A percentile compares a stretch with the other conserved stretches of the same genome.
phyloP scores from a whole-genome alignment of 1,140 invertebrate species.

The Caenorhabditis remanei region DNA sequence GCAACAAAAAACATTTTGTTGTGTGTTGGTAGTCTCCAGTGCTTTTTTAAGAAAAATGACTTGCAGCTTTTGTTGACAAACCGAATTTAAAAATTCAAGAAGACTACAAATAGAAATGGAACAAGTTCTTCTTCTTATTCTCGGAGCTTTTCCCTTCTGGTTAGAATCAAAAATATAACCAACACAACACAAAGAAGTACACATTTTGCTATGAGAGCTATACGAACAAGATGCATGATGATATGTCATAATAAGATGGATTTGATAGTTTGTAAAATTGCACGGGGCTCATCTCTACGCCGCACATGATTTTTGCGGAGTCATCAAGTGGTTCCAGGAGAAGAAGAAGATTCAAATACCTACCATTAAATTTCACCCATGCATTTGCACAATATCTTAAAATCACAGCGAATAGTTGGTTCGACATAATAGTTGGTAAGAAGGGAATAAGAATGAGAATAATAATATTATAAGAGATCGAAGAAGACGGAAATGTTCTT shows the following conservation, averaged over 20 bases:
- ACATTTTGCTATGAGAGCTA: not conserved
- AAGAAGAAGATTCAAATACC: not conserved
- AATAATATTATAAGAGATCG: conserved; percentile 50
- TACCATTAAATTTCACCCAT: conserved; percentile 38
- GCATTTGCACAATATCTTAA: conserved; percentile 40
- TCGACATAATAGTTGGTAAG: conserved; percentile 1
- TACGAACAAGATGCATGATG: conserved; percentile 54
- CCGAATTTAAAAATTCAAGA: conserved; percentile 18
- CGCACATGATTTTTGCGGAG: conserved; percentile 46
- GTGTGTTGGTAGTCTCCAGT: not conserved
- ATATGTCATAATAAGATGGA: conserved; percentile 56
- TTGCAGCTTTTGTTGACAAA: conserved; percentile 10
- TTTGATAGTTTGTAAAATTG: conserved; percentile 51
- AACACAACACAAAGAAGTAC: conserved; percentile 11
- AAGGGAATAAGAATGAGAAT: conserved; percentile 8
- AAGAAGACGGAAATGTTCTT: conserved; percentile 45
- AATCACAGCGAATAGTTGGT: conserved; percentile 20
- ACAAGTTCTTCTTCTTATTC: not conserved
- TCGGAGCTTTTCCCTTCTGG: not conserved
- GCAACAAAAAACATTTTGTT: not conserved
- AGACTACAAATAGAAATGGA: conserved; percentile 32
- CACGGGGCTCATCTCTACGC: not conserved
- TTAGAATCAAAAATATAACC: conserved; percentile 21
- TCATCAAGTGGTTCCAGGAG: not conserved
- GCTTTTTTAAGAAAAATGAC: not conserved